Evolutionary conservation across 2,113 vertebrate genomes (phyloP), one percentile per base, ranked within the genome.

Genomic region (Neogale vison): DNA sequence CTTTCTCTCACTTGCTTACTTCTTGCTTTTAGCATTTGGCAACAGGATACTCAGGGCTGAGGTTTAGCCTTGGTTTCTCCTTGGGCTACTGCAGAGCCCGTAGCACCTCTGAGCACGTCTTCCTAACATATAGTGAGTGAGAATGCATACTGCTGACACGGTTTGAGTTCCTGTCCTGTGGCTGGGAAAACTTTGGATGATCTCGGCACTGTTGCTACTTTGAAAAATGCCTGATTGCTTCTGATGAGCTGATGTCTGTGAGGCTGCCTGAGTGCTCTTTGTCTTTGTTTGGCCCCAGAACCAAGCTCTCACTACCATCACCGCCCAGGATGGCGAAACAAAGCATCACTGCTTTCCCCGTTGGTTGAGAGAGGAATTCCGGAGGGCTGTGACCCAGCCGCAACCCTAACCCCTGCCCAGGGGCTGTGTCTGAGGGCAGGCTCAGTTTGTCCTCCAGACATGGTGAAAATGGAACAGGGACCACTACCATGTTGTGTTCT

Each of bases 231-330:
- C 74, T 76, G 21, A 1, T 72, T 14, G 26, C 84, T 80, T 82
- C 85, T 39, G 50, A 42, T 69, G 81, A 88, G 90, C 77, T 57
- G 24, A 29, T 31, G 26, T 80, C 71, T 88, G 57, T 61, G 45
- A 82, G 88, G 88, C 80, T 85, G 57, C 80, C 71, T 67, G 65
- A 69, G 88, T 34, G 77, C 74, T 89, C 47, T 85, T 34, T 86
- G 72, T 88, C 86, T 82, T 34, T 95, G 65, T 74, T 61, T 81
- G 92, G 92, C 31, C 61, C 77, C 69, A 79, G 57, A 97, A 67
- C 34, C 79, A 52, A 77, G 42, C 50, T 81, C 57, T 92, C 26
- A 71, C 59, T 36, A 72, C 59, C 72, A 21, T 88, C 50, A 47
- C 69, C 82, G 23, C 61, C 52, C 39, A 77, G 20, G 63, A 77